Conservation (phyloP, 2,113 vertebrate genomes). For the Eidolon helvum region DNA sequence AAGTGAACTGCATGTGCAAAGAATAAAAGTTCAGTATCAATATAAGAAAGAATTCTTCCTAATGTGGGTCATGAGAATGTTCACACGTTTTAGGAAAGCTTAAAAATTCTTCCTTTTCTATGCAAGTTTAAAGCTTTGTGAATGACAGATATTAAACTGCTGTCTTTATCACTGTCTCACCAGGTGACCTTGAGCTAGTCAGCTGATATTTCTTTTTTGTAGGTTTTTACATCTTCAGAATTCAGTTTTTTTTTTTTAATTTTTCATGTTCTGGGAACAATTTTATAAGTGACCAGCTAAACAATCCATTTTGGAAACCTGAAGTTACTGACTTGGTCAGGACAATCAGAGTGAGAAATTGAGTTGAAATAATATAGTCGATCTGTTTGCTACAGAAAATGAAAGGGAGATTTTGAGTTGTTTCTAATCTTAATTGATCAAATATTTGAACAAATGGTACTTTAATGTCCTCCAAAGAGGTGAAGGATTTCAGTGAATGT, state of each 20-base stretch:
- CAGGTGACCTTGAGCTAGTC: slow-evolving; percentile 23
- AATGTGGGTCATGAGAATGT: not conserved
- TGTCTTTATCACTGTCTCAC: not conserved
- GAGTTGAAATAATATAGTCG: slow-evolving; percentile 6
- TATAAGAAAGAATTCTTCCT: not conserved
- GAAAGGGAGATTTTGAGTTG: not conserved
- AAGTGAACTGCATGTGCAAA: not conserved
- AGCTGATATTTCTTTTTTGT: slow-evolving; percentile 31
- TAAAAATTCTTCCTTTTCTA: not conserved
- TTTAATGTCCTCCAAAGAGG: not conserved
- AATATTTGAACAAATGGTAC: not conserved
- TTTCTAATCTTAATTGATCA: slow-evolving; percentile 44
- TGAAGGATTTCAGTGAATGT: slow-evolving; percentile 15
- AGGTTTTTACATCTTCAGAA: slow-evolving; percentile 18
- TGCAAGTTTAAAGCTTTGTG: slow-evolving; percentile 32
- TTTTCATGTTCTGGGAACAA: not conserved
- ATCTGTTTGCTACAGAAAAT: slow-evolving; percentile 7
- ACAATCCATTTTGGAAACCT: not conserved
- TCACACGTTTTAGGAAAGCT: slow-evolving; percentile 33
- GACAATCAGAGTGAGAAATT: not conserved
- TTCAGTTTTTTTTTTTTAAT: not conserved
- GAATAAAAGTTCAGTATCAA: not conserved
- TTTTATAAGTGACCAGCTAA: slow-evolving; percentile 51
- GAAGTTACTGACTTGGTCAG: slow-evolving; percentile 12
- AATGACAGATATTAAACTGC: not conserved